These are phyloP conservation scores for Masticophis lateralis DNA, from an alignment of 2,797 vertebrate species.

Conservation along the genomic window DNA sequence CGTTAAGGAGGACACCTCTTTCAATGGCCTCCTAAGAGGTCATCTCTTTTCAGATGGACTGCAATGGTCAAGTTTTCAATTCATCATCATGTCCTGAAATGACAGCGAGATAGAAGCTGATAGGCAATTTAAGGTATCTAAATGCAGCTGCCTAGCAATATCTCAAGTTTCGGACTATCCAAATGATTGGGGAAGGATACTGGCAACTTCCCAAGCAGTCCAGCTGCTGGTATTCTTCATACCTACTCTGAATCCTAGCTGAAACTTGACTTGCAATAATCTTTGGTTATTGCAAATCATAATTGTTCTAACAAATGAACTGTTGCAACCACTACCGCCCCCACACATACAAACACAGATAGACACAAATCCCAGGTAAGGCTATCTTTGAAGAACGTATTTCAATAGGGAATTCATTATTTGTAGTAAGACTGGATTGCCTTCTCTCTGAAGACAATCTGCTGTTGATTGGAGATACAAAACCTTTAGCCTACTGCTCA, in stretches of 20 bases:
- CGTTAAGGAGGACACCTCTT: background rate
- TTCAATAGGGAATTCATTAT: background rate
- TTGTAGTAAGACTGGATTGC: background rate
- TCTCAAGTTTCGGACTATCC: background rate
- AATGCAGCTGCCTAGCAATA: background rate
- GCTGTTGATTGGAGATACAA: background rate
- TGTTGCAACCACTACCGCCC: background rate
- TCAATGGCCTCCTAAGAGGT: background rate
- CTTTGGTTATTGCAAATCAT: background rate
- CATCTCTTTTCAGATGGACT: background rate
- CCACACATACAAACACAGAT: background rate
- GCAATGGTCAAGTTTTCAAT: background rate
- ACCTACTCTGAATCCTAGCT: background rate
- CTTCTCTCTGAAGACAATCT: background rate
- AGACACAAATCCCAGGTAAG: background rate
- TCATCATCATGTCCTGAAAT: background rate
- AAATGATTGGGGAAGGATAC: background rate
- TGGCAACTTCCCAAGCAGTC: background rate
- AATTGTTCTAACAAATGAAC: background rate
- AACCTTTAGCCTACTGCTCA: background rate
- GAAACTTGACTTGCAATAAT: background rate
- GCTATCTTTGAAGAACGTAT: background rate
- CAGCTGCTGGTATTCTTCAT: background rate
- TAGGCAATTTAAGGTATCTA: background rate
- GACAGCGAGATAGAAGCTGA: background rate